Percentiles rank a stretch among this genome's conserved stretches.
phyloP scores from a whole-genome alignment of 2,113 vertebrate species.

The Colinus virginianus region DNA sequence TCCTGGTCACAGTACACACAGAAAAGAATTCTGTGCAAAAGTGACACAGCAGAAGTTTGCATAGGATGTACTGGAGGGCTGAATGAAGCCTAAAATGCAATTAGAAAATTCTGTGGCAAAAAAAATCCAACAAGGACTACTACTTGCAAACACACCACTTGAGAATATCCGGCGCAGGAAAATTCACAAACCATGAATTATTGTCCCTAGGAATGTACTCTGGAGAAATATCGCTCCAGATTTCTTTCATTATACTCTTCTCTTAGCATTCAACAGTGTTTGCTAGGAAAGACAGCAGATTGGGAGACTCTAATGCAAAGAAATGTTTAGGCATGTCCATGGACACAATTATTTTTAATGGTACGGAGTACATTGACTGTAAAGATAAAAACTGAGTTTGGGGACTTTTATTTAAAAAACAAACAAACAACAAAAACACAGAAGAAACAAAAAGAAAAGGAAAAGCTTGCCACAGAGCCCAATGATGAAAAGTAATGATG shows the following conservation, averaged over 20 bases:
- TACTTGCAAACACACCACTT: background rate
- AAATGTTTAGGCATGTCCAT: background rate
- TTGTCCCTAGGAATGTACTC: background rate
- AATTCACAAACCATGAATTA: background rate
- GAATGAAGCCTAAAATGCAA: background rate
- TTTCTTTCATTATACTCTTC: background rate
- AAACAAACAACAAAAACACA: background rate
- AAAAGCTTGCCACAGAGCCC: background rate
- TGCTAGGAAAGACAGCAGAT: background rate
- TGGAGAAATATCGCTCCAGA: background rate
- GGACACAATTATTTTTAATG: background rate
- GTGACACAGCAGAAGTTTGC: background rate
- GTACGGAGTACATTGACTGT: background rate
- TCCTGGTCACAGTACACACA: background rate
- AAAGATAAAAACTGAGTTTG: background rate
- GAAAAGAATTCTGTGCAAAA: background rate
- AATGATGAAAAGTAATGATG: background rate
- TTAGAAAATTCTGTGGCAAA: background rate
- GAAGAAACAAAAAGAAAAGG: background rate
- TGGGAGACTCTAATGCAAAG: background rate
- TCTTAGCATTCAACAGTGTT: background rate
- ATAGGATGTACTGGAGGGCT: background rate
- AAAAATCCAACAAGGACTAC: background rate
- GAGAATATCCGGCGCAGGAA: background rate
- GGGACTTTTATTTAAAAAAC: background rate